phyloP scores from a whole-genome alignment of 2,888 invertebrate species.

The Philereme vetulata region DNA sequence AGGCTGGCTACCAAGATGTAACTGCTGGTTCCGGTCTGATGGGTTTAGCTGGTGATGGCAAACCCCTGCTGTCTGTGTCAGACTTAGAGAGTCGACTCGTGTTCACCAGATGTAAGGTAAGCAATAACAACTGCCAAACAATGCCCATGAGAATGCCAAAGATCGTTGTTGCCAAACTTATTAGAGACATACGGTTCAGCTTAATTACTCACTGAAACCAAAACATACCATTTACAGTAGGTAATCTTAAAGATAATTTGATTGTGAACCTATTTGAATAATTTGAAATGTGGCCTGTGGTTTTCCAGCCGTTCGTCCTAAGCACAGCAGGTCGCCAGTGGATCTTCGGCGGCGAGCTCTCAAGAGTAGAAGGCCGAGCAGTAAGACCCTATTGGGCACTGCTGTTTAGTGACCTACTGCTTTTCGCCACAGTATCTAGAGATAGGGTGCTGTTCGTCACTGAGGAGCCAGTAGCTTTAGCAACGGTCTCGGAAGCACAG shows the following conservation, averaged over 20 bases:
- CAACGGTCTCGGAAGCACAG: slow-evolving; percentile 91
- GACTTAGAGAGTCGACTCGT: slow-evolving; percentile 94
- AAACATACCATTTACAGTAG: no score
- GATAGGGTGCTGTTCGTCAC: slow-evolving; percentile 94
- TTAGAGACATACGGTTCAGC: no score
- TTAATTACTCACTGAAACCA: no score
- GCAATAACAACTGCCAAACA: slow-evolving; percentile 6
- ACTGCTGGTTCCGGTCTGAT: slow-evolving; percentile 93
- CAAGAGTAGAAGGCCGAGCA: slow-evolving; percentile 91
- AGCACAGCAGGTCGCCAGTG: slow-evolving; percentile 93
- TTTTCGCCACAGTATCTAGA: slow-evolving; percentile 93
- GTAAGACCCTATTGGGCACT: slow-evolving; percentile 94
- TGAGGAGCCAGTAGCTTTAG: slow-evolving; percentile 92
- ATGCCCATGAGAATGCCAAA: not conserved
- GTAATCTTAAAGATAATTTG: no score
- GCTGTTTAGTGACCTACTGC: slow-evolving; percentile 91
- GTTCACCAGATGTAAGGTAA: slow-evolving; percentile 94
- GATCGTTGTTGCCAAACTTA: not conserved
- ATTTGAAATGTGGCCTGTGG: slow-evolving; percentile 12
- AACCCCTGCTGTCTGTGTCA: slow-evolving; percentile 91
- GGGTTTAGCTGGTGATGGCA: slow-evolving; percentile 93
- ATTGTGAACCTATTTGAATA: not conserved
- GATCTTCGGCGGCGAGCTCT: slow-evolving; percentile 94
- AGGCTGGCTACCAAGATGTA: slow-evolving; percentile 90
- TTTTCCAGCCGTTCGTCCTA: slow-evolving; percentile 89